Conservation (phyloP, 2,113 vertebrate species). For the Patagioenas fasciata region DNA sequence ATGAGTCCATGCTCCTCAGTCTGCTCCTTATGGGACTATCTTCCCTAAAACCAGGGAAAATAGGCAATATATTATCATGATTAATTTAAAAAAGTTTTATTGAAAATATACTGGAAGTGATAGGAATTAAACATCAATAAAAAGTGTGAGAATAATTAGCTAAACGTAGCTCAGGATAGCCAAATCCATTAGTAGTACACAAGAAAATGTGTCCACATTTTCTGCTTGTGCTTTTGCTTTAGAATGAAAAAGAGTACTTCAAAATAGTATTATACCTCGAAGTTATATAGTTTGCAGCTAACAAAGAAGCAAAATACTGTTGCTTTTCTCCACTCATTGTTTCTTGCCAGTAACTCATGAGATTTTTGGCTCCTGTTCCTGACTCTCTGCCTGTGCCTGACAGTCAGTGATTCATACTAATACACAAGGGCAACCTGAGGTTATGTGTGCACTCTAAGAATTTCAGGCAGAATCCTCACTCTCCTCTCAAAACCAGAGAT, state of each 20-base stretch:
- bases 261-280: not conserved
- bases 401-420: constrained; percentile 1
- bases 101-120: constrained; percentile 35
- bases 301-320: not conserved
- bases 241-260: too few species aligned
- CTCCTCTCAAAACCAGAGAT: not conserved
- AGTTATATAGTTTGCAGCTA: not conserved
- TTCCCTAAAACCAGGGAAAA: not conserved
- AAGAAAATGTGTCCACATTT: not conserved
- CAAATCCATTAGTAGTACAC: not conserved
- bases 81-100: constrained; percentile 26
- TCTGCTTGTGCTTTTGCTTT: not conserved
- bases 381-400: not conserved
- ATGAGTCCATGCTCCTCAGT: not conserved
- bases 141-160: not conserved
- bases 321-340: not conserved
- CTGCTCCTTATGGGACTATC: not conserved
- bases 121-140: constrained; percentile 23
- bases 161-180: constrained; percentile 4
- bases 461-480: not conserved
- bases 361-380: constrained; percentile 33
- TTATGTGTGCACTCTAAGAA: not conserved
- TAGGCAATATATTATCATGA: not conserved
- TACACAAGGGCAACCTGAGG: not conserved
- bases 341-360: constrained; percentile 9